Evolutionary conservation across 2,113 vertebrate species (phyloP).

Genomic region (Dicrurus megarhynchus): DNA sequence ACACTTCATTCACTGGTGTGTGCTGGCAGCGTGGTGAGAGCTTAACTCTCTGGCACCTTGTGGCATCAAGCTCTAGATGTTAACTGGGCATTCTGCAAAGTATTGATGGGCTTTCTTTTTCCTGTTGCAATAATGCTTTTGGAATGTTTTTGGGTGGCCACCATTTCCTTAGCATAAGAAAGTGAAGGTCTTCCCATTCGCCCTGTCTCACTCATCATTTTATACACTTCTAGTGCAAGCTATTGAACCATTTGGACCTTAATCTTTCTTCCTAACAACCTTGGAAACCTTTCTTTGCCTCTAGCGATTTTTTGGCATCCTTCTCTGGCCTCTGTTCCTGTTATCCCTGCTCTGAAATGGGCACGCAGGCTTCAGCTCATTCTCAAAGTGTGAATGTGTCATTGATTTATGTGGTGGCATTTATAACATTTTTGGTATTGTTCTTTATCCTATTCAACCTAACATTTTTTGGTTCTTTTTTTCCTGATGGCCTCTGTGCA

Average conservation of each 20-base stretch:
- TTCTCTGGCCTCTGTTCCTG: constrained; percentile 3
- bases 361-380: neutral
- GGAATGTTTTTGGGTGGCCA: neutral
- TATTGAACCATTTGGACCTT: neutral
- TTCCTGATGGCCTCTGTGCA: constrained; percentile 21
- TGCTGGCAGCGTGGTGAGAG: neutral
- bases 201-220: neutral
- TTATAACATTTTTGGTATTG: constrained; percentile 48
- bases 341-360: neutral
- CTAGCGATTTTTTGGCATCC: neutral
- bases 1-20: neutral
- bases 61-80: neutral
- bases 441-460: constrained; percentile 45
- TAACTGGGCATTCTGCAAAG: neutral
- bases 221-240: neutral
- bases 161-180: neutral
- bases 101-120: neutral
- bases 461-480: neutral
- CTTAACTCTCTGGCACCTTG: neutral
- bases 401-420: constrained; percentile 59
- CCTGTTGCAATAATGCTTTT: neutral
- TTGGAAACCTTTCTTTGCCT: constrained; percentile 31
- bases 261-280: neutral
- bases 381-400: constrained; percentile 27
- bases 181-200: neutral